Evolutionary conservation across 92 coral and sea anemone species (phyloP), one percentile per base, ranked within the genome.

Genomic region (Bergia puertoricense): DNA sequence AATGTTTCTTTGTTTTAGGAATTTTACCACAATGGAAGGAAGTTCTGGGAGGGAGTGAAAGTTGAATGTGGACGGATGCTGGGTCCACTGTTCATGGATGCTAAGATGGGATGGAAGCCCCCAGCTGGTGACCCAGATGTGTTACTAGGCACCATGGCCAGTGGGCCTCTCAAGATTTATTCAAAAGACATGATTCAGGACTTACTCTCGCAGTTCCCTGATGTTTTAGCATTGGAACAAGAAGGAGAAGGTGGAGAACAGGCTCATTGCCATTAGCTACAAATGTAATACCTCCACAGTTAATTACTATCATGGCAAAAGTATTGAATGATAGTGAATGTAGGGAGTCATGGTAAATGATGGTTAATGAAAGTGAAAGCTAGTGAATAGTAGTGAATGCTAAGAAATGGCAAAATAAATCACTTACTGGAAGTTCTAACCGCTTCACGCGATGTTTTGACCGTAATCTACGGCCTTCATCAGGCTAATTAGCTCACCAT

Each of bases 101-200:
- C 76, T 23, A 72, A 72, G 76, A 72, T 72, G 76, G 76, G 76
- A 7, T 72, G 76, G 76, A 30, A 2, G 37, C 76, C 76, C 8
- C 76, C 76, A n/a, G 76, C 76, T 72, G 76, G 76, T 72, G 76
- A 72, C 40, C 76, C 76, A 4, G 76, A 72, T 36, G 76, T 72
- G 41, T 23, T n/a, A 14, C 41, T 72, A 4, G 76, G 76, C 43
- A 72, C 76, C 44, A 72, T 72, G 76, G 76, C 44, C 23, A 36
- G 40, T 72, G 76, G 39, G 41, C 41, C 76, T 23, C 76, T 23
- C 15, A 30, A 2, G 43, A 72, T 72, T 7, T 39, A 72, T 4
- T 7, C 2, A 8, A n/a, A 13, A 39, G 13, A 37, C 39, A 23
- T 37, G 76, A 72, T 72, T 6, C 39, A 72, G 1, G 76, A 72